Evolutionary conservation across 2,888 invertebrate species (phyloP), one percentile per base, ranked within the genome.

Genomic region (Parascotia fuliginaria): DNA sequence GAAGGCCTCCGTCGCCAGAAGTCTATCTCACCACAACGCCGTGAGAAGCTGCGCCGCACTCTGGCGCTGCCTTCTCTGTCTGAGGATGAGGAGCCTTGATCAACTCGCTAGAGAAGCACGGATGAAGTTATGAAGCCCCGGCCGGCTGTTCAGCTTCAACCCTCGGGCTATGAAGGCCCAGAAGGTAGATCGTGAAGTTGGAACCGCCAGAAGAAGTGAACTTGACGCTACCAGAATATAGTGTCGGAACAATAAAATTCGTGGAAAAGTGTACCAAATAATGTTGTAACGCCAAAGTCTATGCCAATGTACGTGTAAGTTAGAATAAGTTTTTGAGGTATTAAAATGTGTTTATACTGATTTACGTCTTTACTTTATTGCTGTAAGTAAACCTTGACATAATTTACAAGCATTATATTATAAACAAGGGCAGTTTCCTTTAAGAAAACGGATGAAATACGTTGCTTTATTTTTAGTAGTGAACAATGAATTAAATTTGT

Each of bases 71-170:
- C 91, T 0, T 91, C 91, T 9, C 78, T 92, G 7, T 92, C 91
- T 2, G 91, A 92, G 49, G 91, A 92, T 16, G 91, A 92, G 68
- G 91, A 92, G 77, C 91, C 91, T 72, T 92, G 91, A 92, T 78
- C 75, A 46, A 39, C 37, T 52, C 28, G 60, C 55, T 56, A 39
- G 37, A 38, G 47, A 56, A 53, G 59, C 63, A 62, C 73, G 81
- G 83, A 85, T 81, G 86, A 88, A 87, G 88, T 74, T 75, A 73
- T 73, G 76, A 79, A 70, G 80, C 79, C 72, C 72, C 66, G 73
- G 70, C 72, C 72, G 67, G 75, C 76, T 71, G 75, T 72, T 70
- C 73, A 72, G 71, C 71, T 67, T 57, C 67, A 56, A 60, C 58
- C 61, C 40, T 62, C 56, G 60, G 55, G 60, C 60, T 63, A 48